Evolutionary conservation across 2,797 vertebrate genomes (phyloP), one percentile per base, ranked within the genome.

Genomic region (Melanotaenia parkinsoni): DNA sequence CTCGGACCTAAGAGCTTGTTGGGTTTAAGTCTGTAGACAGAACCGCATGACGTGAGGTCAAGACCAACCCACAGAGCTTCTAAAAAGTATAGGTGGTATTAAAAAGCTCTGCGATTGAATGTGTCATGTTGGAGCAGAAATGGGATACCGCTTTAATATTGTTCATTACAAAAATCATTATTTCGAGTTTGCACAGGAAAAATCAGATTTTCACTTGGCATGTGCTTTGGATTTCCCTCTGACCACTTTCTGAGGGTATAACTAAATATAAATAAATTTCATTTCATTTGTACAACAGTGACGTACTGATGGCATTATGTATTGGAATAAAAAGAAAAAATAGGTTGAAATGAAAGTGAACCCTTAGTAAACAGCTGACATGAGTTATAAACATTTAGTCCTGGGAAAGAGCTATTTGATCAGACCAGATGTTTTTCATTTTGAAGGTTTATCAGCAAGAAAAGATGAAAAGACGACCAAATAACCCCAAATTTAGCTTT

Each of bases 341-440:
- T 45, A 80, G 50, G 75, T 77, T 84, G 60, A 64, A 63, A 77
- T 43, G 53, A 91, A 92, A 91, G 57, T 33, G 82, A 83, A 74
- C 74, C 24, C 77, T 76, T 75, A 80, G 78, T 81, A 54, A 77
- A 90, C 63, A 47, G 58, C 87, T 50, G 86, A 80, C 63, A 84
- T 65, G 80, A 86, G 86, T 89, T 66, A 43, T 91, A 91, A 86
- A 91, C 71, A 79, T 80, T 86, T 78, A 81, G 65, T 85, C 80
- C 81, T 81, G 82, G 76, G 81, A 90, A 85, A 79, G 83, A 82
- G 78, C 82, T 74, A 91, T 91, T 91, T 93, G 86, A 93, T 92
- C 88, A 76, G 62, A 67, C 83, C 93, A 95, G 88, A 92, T 94
- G 92, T 84, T 94, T 92, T 90, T 94, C 81, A 93, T 93, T 93